Evolutionary conservation across 2,888 invertebrate genomes (phyloP).

Genomic region (Iphiclides podalirius): DNA sequence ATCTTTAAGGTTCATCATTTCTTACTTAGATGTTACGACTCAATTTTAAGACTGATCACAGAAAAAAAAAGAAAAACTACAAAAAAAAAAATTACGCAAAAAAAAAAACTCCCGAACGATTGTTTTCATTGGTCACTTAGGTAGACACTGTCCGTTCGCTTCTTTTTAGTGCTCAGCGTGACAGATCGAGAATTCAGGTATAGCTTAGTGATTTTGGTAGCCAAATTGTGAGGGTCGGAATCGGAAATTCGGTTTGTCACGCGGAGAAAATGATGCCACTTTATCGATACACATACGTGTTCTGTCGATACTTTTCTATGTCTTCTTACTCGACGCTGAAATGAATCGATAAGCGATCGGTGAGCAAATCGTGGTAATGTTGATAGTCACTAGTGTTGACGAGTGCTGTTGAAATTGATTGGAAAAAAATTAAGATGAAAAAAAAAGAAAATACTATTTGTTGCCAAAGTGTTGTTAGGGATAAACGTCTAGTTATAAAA

Average conservation of each 20-base stretch:
- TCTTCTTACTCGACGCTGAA: slow-evolving; percentile 64
- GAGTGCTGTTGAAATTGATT: slow-evolving; percentile 63
- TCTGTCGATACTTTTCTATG: slow-evolving; percentile 61
- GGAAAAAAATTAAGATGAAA: slow-evolving; percentile 39
- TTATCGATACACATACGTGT: slow-evolving; percentile 42
- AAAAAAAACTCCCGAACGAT: slow-evolving; percentile 49
- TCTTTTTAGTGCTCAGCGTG: slow-evolving; percentile 39
- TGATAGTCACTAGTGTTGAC: slow-evolving; percentile 56
- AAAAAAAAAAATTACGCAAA: slow-evolving; percentile 32
- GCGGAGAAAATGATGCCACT: slow-evolving; percentile 38
- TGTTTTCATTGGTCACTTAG: slow-evolving; percentile 51
- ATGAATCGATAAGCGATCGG: slow-evolving; percentile 49
- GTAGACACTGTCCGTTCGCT: slow-evolving; percentile 44
- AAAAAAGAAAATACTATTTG: slow-evolving; percentile 69
- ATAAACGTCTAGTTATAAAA: slow-evolving; percentile 75
- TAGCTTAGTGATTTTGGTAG: slow-evolving; percentile 53
- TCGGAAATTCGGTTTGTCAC: slow-evolving; percentile 43
- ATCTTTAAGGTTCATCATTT: slow-evolving; percentile 71
- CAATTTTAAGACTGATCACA: slow-evolving; percentile 81
- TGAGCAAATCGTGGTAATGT: slow-evolving; percentile 56
- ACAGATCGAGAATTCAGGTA: slow-evolving; percentile 41
- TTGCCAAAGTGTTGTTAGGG: slow-evolving; percentile 80
- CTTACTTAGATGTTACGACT: slow-evolving; percentile 78
- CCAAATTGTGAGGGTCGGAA: slow-evolving; percentile 49
- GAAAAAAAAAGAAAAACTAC: slow-evolving; percentile 53